phyloP scores from a whole-genome alignment of 2,797 vertebrate species.

The Bovichtus diacanthus region DNA sequence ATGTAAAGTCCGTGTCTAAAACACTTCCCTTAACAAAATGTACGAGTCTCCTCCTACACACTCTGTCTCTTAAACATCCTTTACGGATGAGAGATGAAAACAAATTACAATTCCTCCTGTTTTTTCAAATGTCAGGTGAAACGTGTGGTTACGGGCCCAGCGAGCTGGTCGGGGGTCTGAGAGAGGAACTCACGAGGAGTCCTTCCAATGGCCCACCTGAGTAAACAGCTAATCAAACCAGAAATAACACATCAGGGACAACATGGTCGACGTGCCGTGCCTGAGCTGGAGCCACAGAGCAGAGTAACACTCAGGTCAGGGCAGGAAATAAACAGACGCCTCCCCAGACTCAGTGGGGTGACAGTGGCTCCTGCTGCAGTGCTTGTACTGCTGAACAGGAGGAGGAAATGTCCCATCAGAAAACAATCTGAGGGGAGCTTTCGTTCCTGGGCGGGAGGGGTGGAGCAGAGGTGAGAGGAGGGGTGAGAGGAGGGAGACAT shows the following conservation, averaged over 20 bases:
- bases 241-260: slow-evolving; percentile 81
- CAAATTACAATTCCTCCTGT: slow-evolving; percentile 34
- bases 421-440: slow-evolving; percentile 78
- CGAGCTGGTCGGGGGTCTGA: slow-evolving; percentile 50
- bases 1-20: slow-evolving; percentile 8
- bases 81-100: slow-evolving; percentile 47
- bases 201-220: slow-evolving; percentile 82
- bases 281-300: slow-evolving; percentile 47
- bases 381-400: slow-evolving; percentile 81
- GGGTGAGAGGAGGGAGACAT: slow-evolving; percentile 12
- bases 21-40: slow-evolving; percentile 15
- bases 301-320: slow-evolving; percentile 56
- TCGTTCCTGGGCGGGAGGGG: slow-evolving; percentile 52
- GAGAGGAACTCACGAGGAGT: slow-evolving; percentile 62
- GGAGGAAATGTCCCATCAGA: slow-evolving; percentile 84
- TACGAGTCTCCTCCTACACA: slow-evolving; percentile 45
- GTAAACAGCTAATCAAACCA: slow-evolving; percentile 86
- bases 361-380: slow-evolving; percentile 76
- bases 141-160: slow-evolving; percentile 53
- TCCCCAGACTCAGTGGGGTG: slow-evolving; percentile 76
- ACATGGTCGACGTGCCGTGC: slow-evolving; percentile 48
- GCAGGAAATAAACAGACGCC: slow-evolving; percentile 82
- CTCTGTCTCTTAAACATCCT: slow-evolving; percentile 74
- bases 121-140: slow-evolving; percentile 70
- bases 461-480: slow-evolving; percentile 51